These are phyloP conservation scores for Rhopalosiphum maidis DNA, from an alignment of 1,140 invertebrate genomes.

Conservation along the genomic window DNA sequence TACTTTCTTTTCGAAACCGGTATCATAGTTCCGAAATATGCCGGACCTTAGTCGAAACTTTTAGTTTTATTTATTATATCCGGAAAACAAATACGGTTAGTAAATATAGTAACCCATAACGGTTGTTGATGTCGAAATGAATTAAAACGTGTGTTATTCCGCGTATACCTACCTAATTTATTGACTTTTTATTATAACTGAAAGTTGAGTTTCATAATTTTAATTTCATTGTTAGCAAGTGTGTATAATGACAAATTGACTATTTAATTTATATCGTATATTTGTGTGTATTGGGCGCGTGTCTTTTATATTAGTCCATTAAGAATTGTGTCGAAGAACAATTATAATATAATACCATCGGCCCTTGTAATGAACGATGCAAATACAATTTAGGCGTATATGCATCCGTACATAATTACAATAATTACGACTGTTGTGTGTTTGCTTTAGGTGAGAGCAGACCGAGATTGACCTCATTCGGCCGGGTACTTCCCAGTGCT, in stretches of 20 bases:
- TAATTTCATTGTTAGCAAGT: background rate
- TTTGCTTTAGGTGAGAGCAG: conserved; percentile 60
- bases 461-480: conserved; percentile 64
- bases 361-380: background rate
- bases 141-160: background rate
- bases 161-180: background rate
- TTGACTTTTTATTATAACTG: background rate
- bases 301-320: background rate
- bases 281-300: background rate
- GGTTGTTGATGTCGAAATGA: background rate
- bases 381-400: background rate
- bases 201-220: background rate
- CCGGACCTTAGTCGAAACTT: background rate
- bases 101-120: background rate
- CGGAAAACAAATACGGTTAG: background rate
- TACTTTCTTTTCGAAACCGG: conserved; percentile 43
- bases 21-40: background rate
- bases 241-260: background rate
- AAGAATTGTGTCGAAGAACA: background rate
- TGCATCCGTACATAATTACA: background rate
- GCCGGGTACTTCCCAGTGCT: conserved; percentile 65
- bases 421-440: conserved; percentile 21
- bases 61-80: background rate
- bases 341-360: background rate
- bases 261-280: background rate